phyloP scores from a whole-genome alignment of 1,140 invertebrate genomes.

The Rhizoglyphus robini region DNA sequence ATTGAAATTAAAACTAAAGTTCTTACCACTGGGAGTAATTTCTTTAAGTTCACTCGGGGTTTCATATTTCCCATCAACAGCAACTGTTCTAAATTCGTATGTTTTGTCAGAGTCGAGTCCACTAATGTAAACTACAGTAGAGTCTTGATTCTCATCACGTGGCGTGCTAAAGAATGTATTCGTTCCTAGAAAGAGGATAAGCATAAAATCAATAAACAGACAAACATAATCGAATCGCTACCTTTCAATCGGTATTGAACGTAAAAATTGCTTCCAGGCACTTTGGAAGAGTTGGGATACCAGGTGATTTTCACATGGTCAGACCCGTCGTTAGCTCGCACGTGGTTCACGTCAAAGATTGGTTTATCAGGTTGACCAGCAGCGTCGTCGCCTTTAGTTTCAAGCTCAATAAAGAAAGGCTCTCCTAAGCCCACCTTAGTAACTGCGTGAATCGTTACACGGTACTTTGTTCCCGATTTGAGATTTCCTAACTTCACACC shows the following conservation, averaged over 20 bases:
- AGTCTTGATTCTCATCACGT: conserved; percentile 56
- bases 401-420: conserved; percentile 29
- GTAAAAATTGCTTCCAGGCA: conserved; percentile 68
- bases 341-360: conserved; percentile 51
- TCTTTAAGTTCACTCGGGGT: conserved; percentile 56
- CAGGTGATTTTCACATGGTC: conserved; percentile 64
- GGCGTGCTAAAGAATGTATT: conserved; percentile 46
- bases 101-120: conserved; percentile 66
- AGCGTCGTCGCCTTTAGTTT: conserved; percentile 25
- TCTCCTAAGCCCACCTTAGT: conserved; percentile 67
- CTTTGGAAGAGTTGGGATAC: conserved; percentile 52
- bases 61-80: conserved; percentile 69
- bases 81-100: conserved; percentile 75
- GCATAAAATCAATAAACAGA: conserved; percentile 21
- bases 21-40: conserved; percentile 47
- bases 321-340: conserved; percentile 54
- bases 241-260: conserved; percentile 56
- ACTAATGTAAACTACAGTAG: conserved; percentile 46
- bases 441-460: conserved; percentile 61
- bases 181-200: conserved; percentile 31
- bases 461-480: conserved; percentile 69
- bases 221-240: conserved; percentile 11
- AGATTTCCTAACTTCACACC: conserved; percentile 69
- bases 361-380: conserved; percentile 52
- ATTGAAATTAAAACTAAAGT: conserved; percentile 7